phyloP scores from a whole-genome alignment of 1,140 invertebrate genomes.

The Dysdera silvatica region DNA sequence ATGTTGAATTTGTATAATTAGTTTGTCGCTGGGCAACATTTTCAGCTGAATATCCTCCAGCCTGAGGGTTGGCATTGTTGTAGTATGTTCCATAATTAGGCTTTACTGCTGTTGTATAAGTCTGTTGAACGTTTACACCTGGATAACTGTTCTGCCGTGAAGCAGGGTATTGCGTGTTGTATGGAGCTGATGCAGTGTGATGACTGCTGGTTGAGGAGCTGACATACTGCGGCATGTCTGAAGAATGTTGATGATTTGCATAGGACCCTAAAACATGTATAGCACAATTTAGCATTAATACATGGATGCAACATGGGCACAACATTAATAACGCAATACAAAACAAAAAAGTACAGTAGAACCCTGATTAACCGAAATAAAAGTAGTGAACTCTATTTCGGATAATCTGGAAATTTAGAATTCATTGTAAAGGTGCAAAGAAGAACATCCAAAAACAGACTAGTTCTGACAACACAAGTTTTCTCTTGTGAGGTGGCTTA shows the following conservation, averaged over 20 bases:
- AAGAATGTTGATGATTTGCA: background rate
- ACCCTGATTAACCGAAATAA: background rate
- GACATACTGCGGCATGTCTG: conserved; percentile 17
- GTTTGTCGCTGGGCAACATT: conserved; percentile 3
- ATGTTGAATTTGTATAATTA: conserved; percentile 22
- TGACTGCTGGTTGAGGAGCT: conserved; percentile 11
- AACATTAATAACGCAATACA: too few relatives aligned
- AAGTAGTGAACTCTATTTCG: too few relatives aligned
- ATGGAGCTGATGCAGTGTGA: conserved; percentile 15
- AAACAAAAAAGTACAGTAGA: conserved; percentile 1
- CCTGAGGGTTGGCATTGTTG: conserved; percentile 8
- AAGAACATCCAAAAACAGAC: too few relatives aligned
- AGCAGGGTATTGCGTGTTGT: conserved; percentile 14
- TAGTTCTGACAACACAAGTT: too few relatives aligned
- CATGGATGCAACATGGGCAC: too few relatives aligned
- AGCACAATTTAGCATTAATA: too few relatives aligned
- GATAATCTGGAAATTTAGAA: too few relatives aligned
- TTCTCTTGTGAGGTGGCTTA: too few relatives aligned
- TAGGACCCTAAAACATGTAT: conserved; percentile 18
- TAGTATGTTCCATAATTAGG: conserved; percentile 16
- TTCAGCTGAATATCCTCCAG: conserved; percentile 5
- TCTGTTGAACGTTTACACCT: conserved; percentile 1
- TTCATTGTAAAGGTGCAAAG: too few relatives aligned
- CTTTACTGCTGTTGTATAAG: conserved; percentile 13
- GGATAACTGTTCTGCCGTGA: conserved; percentile 14